These are phyloP conservation scores for Euphysa ruthae DNA, from an alignment of 30 jellyfish, hydroid and myxozoan genomes.

Conservation along the genomic window DNA sequence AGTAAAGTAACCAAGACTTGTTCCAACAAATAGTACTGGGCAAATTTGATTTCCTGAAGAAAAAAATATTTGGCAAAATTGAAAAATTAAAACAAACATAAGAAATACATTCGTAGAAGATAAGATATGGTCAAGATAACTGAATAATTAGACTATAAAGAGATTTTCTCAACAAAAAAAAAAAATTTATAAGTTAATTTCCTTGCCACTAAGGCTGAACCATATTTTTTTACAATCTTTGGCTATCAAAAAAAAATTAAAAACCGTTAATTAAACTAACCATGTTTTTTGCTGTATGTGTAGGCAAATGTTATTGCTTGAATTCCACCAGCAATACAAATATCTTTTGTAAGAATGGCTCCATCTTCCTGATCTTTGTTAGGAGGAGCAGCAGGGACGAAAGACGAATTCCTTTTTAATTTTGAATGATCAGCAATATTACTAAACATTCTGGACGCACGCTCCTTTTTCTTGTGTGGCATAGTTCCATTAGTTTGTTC, in stretches of 20 bases:
- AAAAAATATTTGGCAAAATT: too few relatives aligned
- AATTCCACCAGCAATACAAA: conserved; percentile 65
- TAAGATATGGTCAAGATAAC: neutral
- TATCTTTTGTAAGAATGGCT: neutral
- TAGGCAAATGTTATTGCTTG: conserved; percentile 49
- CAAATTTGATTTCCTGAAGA: conserved; percentile 51
- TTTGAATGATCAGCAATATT: conserved; percentile 10
- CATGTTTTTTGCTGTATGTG: conserved; percentile 83
- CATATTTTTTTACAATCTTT: too few relatives aligned
- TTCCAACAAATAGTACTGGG: conserved; percentile 93
- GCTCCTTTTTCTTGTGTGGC: neutral
- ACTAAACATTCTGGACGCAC: conserved; percentile 12
- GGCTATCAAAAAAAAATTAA: neutral
- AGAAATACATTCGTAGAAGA: too few relatives aligned
- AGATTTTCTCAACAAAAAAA: neutral
- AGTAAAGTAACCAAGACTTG: conserved; percentile 73
- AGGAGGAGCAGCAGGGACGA: neutral
- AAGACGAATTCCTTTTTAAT: neutral
- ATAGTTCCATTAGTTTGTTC: neutral
- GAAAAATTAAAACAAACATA: neutral
- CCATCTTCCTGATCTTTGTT: conserved; percentile 82
- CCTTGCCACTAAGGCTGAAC: too few relatives aligned
- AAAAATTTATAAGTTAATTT: neutral
- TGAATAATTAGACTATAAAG: neutral
- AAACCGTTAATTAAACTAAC: conserved; percentile 12